Percentiles rank a stretch among this genome's conserved stretches.
phyloP scores from a whole-genome alignment of 2,113 vertebrate species.

The Melanocharis versteri region DNA sequence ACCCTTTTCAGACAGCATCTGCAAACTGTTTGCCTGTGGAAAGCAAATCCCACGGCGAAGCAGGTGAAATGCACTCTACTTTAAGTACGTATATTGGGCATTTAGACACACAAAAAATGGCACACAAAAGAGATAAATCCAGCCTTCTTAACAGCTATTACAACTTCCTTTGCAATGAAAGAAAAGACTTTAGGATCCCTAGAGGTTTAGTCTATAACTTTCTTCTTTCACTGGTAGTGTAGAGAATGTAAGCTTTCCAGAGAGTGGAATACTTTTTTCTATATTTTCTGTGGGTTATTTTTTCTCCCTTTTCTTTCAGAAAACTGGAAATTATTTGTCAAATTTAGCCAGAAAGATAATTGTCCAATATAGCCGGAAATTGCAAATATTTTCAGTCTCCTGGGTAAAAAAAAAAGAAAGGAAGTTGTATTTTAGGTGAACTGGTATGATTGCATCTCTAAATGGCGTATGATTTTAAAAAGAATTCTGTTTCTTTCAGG shows the following conservation, averaged over 20 bases:
- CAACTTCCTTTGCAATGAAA: background rate
- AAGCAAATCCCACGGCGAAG: background rate
- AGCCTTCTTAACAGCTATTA: background rate
- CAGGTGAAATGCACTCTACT: background rate
- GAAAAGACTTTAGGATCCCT: background rate
- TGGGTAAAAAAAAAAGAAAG: background rate
- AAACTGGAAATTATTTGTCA: background rate
- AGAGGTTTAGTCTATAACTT: background rate
- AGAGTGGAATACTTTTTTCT: background rate
- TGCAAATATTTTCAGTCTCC: background rate
- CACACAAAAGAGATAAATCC: background rate
- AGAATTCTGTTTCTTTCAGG: background rate
- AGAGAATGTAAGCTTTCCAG: background rate
- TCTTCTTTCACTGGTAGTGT: background rate
- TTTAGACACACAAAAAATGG: background rate
- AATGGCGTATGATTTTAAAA: background rate
- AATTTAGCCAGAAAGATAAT: background rate
- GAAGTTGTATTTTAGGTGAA: background rate
- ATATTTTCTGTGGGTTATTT: background rate
- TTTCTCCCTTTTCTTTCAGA: background rate
- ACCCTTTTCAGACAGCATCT: background rate
- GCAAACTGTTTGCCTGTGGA: background rate
- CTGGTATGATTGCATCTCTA: background rate
- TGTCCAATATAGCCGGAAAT: background rate
- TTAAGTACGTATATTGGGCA: background rate